Base-by-base conservation (phyloP, 2,888 invertebrate genomes). In the Netelia inedita region DNA sequence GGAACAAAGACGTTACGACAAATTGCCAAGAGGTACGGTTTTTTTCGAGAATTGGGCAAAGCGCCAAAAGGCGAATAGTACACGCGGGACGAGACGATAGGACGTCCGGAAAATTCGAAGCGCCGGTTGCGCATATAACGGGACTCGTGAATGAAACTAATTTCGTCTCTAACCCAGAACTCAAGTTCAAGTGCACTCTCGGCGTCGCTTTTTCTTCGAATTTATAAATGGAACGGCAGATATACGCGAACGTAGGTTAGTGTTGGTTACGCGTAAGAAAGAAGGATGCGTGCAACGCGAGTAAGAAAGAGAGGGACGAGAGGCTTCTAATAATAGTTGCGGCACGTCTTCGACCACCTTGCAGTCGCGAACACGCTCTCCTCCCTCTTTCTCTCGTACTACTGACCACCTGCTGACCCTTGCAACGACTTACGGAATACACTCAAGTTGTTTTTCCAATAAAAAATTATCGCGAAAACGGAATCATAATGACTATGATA, bases 281-380 rank as follows among this genome's bases (percentile, higher is more conserved):
- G 57, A 71, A 23, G 46, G 3, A 41, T 59, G 59, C 59, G 73
- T 61, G 28, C 63, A 50, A 46, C 16, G 35, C 63, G 72, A 68
- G 59, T 50, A 63, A 59, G 50, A 72, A 16, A 21, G 46, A 57
- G 68, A 63, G 43, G 74, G 66, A 61, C 16, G 35, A 28, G 53
- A 55, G 28, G 53, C 35, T 59, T 82, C 85, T 85, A 85, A 85
- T 85, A 79, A 85, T 85, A 85, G 82, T 75, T 79, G 61, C 41
- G 79, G 82, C 82, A 85, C 85, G 79, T 85, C 82, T 85, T 85
- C 85, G 72, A 82, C 85, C 85, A 85, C 85, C 82, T 85, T 85
- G 79, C 85, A 74, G 14, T 63, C 73, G 65, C 69, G 68, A 74
- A 21, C 68, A 69, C 46, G 61, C 2, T 28, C 10, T 19, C 55